phyloP scores from a whole-genome alignment of 2,888 invertebrate genomes.

The Thecocarcelia acutangulata region DNA sequence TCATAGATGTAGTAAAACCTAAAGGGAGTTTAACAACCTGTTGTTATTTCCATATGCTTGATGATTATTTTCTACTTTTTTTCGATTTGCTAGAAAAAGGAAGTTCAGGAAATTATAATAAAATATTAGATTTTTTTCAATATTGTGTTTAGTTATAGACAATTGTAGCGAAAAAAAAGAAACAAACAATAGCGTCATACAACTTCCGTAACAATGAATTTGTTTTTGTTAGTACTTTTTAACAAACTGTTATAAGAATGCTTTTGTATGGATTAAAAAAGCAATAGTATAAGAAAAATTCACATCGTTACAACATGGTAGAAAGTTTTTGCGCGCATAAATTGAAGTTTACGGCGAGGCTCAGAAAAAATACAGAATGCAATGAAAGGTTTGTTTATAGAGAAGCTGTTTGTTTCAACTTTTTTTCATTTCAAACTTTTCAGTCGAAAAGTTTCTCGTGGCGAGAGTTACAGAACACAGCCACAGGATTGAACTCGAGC shows the following conservation, averaged over 20 bases:
- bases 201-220: constrained; percentile 50
- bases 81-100: constrained; percentile 25
- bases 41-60: constrained; percentile 46
- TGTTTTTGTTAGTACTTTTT: constrained; percentile 4
- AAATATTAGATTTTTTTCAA: constrained; percentile 36
- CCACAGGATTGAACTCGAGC: too few species aligned
- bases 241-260: not conserved
- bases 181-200: constrained; percentile 40
- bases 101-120: constrained; percentile 60
- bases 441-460: too few species aligned
- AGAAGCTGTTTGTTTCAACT: too few species aligned
- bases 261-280: not conserved
- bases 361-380: too few species aligned
- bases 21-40: constrained; percentile 25
- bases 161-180: not conserved
- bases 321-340: too few species aligned
- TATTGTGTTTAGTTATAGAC: not conserved
- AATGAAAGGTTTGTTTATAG: too few species aligned
- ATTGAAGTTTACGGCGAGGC: too few species aligned
- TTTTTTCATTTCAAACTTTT: too few species aligned
- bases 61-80: constrained; percentile 6
- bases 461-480: too few species aligned
- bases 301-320: constrained; percentile 1
- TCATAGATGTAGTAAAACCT: not conserved
- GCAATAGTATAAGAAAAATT: not conserved